These are phyloP conservation scores for Zaprionus kolodkinae DNA, from an alignment of 1,140 invertebrate genomes.

Conservation along the genomic window DNA sequence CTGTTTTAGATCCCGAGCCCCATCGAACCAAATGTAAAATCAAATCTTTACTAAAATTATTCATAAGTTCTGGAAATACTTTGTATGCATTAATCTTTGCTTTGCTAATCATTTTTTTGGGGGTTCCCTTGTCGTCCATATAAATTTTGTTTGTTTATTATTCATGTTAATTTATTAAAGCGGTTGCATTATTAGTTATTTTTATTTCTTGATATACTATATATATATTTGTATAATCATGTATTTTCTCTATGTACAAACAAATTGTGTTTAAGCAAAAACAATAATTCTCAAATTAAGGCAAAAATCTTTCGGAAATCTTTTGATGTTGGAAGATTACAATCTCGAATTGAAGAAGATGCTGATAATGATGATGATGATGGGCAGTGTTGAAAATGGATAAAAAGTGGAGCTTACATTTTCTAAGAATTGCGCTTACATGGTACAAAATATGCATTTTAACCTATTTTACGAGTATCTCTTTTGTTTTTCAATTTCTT, in stretches of 20 bases:
- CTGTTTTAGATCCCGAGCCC: neutral
- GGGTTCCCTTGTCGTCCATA: neutral
- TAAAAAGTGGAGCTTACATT: conserved; percentile 18
- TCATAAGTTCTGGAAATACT: conserved; percentile 50
- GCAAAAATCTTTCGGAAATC: conserved; percentile 18
- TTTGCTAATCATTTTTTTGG: conserved; percentile 43
- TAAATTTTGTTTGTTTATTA: conserved; percentile 31
- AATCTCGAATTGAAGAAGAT: neutral
- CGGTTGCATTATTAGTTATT: conserved; percentile 61
- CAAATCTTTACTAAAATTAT: conserved; percentile 54
- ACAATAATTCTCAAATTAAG: conserved; percentile 6
- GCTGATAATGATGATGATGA: conserved; percentile 1
- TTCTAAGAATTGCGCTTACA: conserved; percentile 35
- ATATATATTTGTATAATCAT: neutral
- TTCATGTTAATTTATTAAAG: conserved; percentile 69
- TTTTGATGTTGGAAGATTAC: neutral
- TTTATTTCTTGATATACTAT: conserved; percentile 55
- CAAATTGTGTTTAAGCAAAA: conserved; percentile 30
- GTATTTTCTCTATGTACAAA: conserved; percentile 64
- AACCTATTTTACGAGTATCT: conserved; percentile 58
- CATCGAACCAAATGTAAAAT: conserved; percentile 51
- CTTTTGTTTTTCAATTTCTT: conserved; percentile 35
- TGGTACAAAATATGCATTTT: conserved; percentile 64
- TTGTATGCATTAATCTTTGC: conserved; percentile 32
- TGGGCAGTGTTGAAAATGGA: conserved; percentile 28